Conservation (phyloP, 2,113 vertebrate species). For the Melanocharis versteri region DNA sequence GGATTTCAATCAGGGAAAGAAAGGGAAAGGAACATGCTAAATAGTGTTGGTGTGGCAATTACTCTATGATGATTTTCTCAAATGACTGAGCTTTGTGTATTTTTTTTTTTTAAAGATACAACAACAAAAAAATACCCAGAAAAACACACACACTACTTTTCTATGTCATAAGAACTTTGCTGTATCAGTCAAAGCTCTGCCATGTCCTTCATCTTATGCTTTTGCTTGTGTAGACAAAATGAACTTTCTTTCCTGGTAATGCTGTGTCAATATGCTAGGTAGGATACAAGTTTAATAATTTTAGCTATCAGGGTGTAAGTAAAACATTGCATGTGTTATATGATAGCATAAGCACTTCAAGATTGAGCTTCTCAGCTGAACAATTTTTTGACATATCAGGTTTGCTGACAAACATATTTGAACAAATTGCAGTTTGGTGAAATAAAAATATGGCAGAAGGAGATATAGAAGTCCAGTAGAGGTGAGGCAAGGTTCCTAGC, state of each 20-base stretch:
- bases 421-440: background rate
- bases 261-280: background rate
- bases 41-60: background rate
- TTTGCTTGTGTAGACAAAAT: background rate
- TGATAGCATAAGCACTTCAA: background rate
- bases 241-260: background rate
- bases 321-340: background rate
- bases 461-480: background rate
- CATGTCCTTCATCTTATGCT: rapidly evolving
- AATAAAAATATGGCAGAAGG: background rate
- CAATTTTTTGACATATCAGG: background rate
- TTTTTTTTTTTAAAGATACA: background rate
- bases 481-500: background rate
- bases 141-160: background rate
- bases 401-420: background rate
- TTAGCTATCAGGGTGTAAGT: background rate
- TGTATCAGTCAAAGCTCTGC: background rate
- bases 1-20: background rate
- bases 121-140: background rate
- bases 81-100: background rate
- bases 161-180: background rate
- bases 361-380: background rate
- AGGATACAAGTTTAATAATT: background rate
- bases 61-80: background rate
- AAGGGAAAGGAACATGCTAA: background rate